Base-by-base conservation (phyloP, 1,140 invertebrate genomes). In the Heliconius hermathena region DNA sequence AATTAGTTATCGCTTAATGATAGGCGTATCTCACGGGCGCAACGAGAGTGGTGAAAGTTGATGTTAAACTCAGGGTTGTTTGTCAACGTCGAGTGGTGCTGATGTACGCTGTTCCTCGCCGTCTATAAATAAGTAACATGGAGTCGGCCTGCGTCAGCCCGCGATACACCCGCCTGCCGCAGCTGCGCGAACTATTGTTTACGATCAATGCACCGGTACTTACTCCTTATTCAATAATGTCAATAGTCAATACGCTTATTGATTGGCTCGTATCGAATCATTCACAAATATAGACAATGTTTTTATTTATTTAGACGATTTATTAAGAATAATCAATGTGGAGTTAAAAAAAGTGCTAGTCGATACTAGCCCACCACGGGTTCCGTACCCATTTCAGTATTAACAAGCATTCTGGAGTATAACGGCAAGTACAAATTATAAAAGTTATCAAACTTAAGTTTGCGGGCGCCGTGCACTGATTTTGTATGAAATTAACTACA, bases 41-140 rank as follows among this genome's bases (percentile, higher is more conserved):
- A 60, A 82, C 74, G 79, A 74, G 57, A 76, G 72, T 73, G 60
- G 77, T 80, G 80, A 77, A 79, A 80, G 82, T 80, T 84, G 82
- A 77, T 85, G 82, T 82, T 85, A 85, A 88, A 87, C 86, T 86
- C 82, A 82, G 86, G 85, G 86, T 90, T 93, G 90, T 93, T 92
- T 92, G 88, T 91, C 90, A 91, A 90, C 89, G 92, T 91, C 89
- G 86, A 74, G 81, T 86, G 83, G 83, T 87, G 84, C 83, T 83
- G 88, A 85, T 88, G 85, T 86, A 84, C 82, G 78, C 81, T 74
- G 85, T 84, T 81, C 78, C 82, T 82, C 79, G 85, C 80, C 79
- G 80, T 85, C 85, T 91, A 91, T 92, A 90, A 92, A 90, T 92
- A 92, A 91, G 86, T 89, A 87, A 87, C 86, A 88, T 81, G 81